A percentile compares a stretch with the other conserved stretches of the same genome.
These are phyloP conservation scores for Amphilophus citrinellus DNA, from an alignment of 2,113 vertebrate species.

Conservation along the genomic window DNA sequence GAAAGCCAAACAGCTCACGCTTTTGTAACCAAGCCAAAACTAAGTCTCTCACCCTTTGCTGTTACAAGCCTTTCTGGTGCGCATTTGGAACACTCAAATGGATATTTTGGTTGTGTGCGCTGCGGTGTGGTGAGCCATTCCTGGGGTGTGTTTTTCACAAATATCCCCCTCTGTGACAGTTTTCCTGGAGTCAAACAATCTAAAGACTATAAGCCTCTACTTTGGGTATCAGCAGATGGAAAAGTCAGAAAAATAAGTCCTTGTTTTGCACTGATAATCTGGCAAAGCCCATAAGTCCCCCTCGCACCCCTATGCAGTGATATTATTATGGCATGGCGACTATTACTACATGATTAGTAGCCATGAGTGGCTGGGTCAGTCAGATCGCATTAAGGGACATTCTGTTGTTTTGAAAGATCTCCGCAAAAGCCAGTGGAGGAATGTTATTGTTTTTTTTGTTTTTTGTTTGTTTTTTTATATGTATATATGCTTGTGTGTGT, in stretches of 20 bases:
- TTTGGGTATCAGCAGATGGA: conserved; percentile 62
- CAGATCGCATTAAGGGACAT: conserved; percentile 39
- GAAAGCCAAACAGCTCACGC: background rate
- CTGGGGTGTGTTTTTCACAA: conserved; percentile 60
- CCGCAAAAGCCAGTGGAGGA: background rate
- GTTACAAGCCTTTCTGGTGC: conserved; percentile 36
- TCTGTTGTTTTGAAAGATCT: conserved; percentile 43
- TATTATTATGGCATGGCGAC: conserved; percentile 50
- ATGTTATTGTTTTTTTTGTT: background rate
- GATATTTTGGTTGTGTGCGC: conserved; percentile 42
- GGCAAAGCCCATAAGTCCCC: conserved; percentile 61
- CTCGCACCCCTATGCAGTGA: conserved; percentile 32
- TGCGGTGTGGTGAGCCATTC: conserved; percentile 40
- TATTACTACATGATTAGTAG: conserved; percentile 53
- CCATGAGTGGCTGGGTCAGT: conserved; percentile 61
- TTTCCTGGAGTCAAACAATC: conserved; percentile 58
- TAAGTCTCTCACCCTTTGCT: conserved; percentile 4
- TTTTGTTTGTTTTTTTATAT: conserved; percentile 1
- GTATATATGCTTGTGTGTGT: background rate
- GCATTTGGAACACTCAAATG: conserved; percentile 31
- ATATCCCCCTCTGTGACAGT: conserved; percentile 56
- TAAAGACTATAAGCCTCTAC: conserved; percentile 71
- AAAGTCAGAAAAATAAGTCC: conserved; percentile 69
- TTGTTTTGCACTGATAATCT: conserved; percentile 76
- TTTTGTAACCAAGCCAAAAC: background rate